A percentile compares a stretch with the other conserved stretches of the same genome.
phyloP scores from a whole-genome alignment of 2,888 invertebrate genomes.

The Sarcophaga rosellei region DNA sequence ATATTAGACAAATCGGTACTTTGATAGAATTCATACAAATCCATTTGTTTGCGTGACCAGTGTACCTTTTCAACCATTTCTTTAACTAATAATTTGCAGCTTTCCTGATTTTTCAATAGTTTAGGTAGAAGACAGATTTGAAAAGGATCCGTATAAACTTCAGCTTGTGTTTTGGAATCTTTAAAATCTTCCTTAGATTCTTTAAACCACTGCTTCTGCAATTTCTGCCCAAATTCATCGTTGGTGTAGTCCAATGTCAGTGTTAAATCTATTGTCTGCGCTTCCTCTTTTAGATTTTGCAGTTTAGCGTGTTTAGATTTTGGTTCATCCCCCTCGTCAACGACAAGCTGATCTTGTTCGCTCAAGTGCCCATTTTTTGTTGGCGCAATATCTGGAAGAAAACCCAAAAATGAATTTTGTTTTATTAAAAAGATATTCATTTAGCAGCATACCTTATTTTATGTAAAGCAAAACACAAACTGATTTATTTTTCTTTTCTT shows the following conservation, averaged over 20 bases:
- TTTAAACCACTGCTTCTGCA: constrained; percentile 70
- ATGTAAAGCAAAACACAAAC: not conserved
- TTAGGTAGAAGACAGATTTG: constrained; percentile 86
- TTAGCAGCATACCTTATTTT: constrained; percentile 75
- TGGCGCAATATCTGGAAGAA: constrained; percentile 56
- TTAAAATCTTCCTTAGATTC: constrained; percentile 67
- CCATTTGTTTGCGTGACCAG: constrained; percentile 90
- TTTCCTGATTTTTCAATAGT: constrained; percentile 83
- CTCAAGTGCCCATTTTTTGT: constrained; percentile 46
- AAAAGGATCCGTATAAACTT: constrained; percentile 85
- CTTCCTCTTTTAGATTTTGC: constrained; percentile 20
- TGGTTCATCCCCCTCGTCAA: constrained; percentile 54
- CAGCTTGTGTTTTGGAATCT: constrained; percentile 71
- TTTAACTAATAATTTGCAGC: constrained; percentile 85
- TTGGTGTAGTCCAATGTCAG: constrained; percentile 71
- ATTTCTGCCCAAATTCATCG: constrained; percentile 68
- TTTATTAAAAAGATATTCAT: constrained; percentile 74
- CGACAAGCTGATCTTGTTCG: not conserved
- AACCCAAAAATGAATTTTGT: constrained; percentile 75
- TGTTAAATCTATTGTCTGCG: constrained; percentile 66
- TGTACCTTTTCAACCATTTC: constrained; percentile 87
- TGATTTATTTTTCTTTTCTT: constrained; percentile 18
- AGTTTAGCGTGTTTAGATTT: constrained; percentile 71
- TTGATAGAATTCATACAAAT: constrained; percentile 94
- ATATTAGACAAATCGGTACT: constrained; percentile 86